phyloP scores from a whole-genome alignment of 1,140 invertebrate species.

The Melitaea cinxia region DNA sequence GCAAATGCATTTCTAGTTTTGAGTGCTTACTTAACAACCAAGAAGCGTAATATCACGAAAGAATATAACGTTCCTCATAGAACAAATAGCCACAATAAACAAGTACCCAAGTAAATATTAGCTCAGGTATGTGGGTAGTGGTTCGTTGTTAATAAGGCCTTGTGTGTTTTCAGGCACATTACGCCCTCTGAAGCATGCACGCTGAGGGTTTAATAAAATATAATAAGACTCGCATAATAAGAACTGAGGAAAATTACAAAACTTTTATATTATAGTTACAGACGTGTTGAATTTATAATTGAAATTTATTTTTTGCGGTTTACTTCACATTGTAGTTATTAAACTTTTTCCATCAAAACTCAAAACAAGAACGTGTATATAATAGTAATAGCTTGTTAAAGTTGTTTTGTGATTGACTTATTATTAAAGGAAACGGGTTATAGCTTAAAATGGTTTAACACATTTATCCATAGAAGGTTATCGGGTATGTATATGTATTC shows the following conservation, averaged over 20 bases:
- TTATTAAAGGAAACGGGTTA: too few relatives aligned
- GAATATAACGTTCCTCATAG: conserved; percentile 37
- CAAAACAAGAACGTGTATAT: too few relatives aligned
- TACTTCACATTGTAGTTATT: too few relatives aligned
- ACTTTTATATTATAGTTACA: background rate
- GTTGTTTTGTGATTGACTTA: too few relatives aligned
- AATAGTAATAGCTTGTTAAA: too few relatives aligned
- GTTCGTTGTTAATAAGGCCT: conserved; percentile 63
- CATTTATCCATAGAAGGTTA: too few relatives aligned
- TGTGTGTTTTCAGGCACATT: conserved; percentile 56
- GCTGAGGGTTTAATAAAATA: conserved; percentile 66
- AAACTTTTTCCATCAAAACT: too few relatives aligned
- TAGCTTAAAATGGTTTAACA: too few relatives aligned
- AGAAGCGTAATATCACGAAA: conserved; percentile 12
- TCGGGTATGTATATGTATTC: too few relatives aligned
- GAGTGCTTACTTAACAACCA: background rate
- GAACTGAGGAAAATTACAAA: conserved; percentile 49
- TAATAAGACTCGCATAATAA: conserved; percentile 67
- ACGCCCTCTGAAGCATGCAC: conserved; percentile 58
- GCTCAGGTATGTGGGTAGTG: conserved; percentile 43
- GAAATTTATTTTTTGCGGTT: too few relatives aligned
- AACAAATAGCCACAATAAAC: conserved; percentile 42
- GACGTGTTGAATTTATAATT: background rate
- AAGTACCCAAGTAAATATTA: conserved; percentile 54
- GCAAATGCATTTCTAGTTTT: too few relatives aligned